Conservation (phyloP, 2,888 invertebrate genomes). For the Cephus pulcher region DNA sequence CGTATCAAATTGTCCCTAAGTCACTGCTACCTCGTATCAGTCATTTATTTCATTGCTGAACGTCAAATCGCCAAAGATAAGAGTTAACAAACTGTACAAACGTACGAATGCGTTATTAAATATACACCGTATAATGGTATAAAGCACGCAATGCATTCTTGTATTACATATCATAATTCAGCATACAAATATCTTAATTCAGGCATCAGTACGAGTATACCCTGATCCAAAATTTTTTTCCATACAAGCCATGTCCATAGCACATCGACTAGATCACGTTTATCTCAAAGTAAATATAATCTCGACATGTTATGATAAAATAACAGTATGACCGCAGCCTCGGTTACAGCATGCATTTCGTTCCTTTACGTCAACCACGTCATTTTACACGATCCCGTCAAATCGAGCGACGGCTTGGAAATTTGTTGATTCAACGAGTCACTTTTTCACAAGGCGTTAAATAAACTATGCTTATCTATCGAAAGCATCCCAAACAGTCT, state of each 20-base stretch:
- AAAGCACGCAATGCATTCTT: not conserved
- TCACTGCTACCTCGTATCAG: not conserved
- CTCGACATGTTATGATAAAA: not conserved
- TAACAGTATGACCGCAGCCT: not conserved
- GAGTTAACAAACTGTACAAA: not conserved
- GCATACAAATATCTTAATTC: not conserved
- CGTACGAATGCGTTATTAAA: not conserved
- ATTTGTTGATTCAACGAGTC: constrained; percentile 1
- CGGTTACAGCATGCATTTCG: not conserved
- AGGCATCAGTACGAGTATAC: not conserved
- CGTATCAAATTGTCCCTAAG: not conserved
- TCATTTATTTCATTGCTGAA: not conserved
- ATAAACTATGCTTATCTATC: not conserved
- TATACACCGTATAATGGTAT: not conserved
- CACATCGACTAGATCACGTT: not conserved
- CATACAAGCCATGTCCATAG: too few species aligned
- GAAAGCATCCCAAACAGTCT: not conserved
- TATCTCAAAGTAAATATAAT: not conserved
- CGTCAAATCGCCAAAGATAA: not conserved
- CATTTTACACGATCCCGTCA: not conserved
- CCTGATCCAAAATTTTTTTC: too few species aligned
- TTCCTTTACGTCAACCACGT: not conserved
- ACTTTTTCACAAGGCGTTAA: not conserved
- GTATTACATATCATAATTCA: not conserved
- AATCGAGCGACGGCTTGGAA: not conserved